Evolutionary conservation across 2,797 vertebrate species (phyloP), one percentile per base, ranked within the genome.

Genomic region (Spatula versicolor): DNA sequence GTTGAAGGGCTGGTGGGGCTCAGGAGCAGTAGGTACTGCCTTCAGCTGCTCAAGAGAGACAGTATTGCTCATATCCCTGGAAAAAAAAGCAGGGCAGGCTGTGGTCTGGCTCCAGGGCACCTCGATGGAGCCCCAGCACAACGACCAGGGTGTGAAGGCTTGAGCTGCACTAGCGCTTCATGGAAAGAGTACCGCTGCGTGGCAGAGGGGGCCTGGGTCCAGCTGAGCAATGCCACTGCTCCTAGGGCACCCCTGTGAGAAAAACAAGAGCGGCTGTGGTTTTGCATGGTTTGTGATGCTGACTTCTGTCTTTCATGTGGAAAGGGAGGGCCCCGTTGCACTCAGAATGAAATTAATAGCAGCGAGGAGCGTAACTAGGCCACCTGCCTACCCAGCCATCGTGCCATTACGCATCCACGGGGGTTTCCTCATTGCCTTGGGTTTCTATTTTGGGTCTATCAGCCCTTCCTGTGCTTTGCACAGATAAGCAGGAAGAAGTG

Each of bases 401-500:
- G 0, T 67, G 62, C 22, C 25, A 4, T 41, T 55, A 35, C 1
- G 3, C 4, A 6, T 8, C 45, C 43, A 13, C 26, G 25, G 72
- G 20, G 23, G 28, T 20, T 83, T 81, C 55, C 60, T 67, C 4
- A 1, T 18, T 23, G 33, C 7, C 39, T 81, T 88, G 17, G 33
- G 9, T 48, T 66, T 72, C 0, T 6, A 19, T 58, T 71, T 75
- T 45, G 7, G 22, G 16, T 50, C 35, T 67, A 60, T 63, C 16
- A 30, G 13, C 72, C 30, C 35, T 74, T 88, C 39, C 20, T 6
- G 2, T 23, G 26, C 43, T 88, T 26, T 71, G 71, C 39, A 39
- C 4, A 56, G 14, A 25, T 71, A 10, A 48, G 26, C 30, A 52
- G 69, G 39, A 90, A 78, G 48, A 54, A 74, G 21, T 20, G 30